phyloP scores from a whole-genome alignment of 2,797 vertebrate species.

The Mergus octosetaceus region DNA sequence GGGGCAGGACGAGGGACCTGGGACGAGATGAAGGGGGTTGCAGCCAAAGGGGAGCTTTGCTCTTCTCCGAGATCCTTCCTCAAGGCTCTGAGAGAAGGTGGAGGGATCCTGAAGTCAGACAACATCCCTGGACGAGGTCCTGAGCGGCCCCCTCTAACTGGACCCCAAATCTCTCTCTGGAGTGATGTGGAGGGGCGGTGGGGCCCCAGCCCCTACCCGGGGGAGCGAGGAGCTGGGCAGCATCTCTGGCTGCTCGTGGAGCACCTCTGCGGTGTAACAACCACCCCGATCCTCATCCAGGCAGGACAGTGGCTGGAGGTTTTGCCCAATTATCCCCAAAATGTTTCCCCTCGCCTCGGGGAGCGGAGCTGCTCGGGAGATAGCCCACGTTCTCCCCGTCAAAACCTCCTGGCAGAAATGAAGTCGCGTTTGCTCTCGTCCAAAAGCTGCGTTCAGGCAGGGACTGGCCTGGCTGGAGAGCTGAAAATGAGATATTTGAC shows the following conservation, averaged over 20 bases:
- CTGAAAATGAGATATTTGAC: not conserved
- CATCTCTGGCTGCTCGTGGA: accelerated
- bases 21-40: not conserved
- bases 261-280: accelerated
- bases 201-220: too few species aligned
- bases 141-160: not conserved
- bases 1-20: not conserved
- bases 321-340: not conserved
- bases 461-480: not conserved
- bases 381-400: accelerated
- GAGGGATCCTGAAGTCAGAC: too few species aligned
- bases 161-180: not conserved
- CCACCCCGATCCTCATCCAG: accelerated
- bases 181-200: accelerated
- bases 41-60: not conserved
- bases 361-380: not conserved
- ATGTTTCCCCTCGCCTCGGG: accelerated
- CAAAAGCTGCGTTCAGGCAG: not conserved
- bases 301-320: not conserved
- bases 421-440: not conserved
- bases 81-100: too few species aligned
- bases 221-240: not conserved
- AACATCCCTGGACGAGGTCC: too few species aligned
- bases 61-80: not conserved
- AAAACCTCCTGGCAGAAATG: accelerated